Base-by-base conservation (phyloP, 37 sponge, comb jelly and placozoan genomes). In the Sycon ciliatum region DNA sequence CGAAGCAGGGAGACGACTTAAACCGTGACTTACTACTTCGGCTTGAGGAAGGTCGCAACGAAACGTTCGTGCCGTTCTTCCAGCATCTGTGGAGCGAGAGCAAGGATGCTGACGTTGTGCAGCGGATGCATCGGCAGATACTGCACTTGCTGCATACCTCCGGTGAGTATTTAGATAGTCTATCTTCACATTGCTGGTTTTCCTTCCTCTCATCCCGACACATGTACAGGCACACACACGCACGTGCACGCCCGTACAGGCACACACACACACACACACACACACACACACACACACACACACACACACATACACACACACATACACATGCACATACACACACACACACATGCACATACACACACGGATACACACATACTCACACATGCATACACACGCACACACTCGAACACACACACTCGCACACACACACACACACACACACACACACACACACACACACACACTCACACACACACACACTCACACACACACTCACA, bases 191-290 rank as follows among this genome's bases (percentile, higher is more conserved):
- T n/a, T n/a, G n/a, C n/a, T n/a, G n/a, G n/a, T n/a, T n/a, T n/a
- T n/a, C n/a, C n/a, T n/a, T n/a, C n/a, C n/a, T n/a, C n/a, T n/a
- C n/a, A n/a, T n/a, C 49, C 9, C 49, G 13, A 42, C 49, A 42
- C 49, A 42, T 42, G 49, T 13, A 42, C 49, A 42, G 49, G 49
- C 49, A 42, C 49, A 42, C 49, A 13, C 49, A 42, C 49, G 13
- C 49, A 42, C 49, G 49, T 13, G 13, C 49, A 42, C 49, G 13
- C 49, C 9, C 49, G 13, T 13, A 42, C 49, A 42, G 13, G 13
- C 49, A 42, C 49, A 42, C 49, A 42, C 49, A 42, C 49, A 42
- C 49, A 42, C 49, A 42, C 49, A 42, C 49, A 42, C 49, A 42
- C 49, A 42, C 49, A 42, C 49, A 42, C 49, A 42, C 49, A 42